phyloP scores from a whole-genome alignment of 2,113 vertebrate species.

The Tenrec ecaudatus region DNA sequence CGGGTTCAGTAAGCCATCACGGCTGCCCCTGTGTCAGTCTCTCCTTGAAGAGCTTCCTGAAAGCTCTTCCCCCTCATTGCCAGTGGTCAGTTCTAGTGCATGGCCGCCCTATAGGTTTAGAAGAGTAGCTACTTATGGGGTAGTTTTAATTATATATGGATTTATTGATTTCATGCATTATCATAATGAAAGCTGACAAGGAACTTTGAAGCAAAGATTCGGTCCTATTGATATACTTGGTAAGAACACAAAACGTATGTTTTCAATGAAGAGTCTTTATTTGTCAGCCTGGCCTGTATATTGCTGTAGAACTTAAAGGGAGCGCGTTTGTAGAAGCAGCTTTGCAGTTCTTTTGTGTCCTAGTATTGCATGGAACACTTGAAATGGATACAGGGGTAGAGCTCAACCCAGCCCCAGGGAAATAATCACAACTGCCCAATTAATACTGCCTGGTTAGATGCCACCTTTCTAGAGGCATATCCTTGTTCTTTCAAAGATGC shows the following conservation, averaged over 20 bases:
- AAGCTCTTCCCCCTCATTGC: no score
- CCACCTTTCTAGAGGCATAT: neutral
- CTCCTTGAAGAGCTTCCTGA: no score
- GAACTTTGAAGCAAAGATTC: neutral
- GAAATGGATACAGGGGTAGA: neutral
- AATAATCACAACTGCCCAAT: neutral
- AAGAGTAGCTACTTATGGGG: neutral
- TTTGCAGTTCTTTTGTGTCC: neutral
- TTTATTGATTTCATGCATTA: neutral
- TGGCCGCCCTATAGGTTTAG: neutral
- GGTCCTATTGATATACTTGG: neutral
- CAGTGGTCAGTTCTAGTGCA: neutral
- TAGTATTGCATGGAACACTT: neutral
- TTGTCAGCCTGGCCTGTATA: neutral
- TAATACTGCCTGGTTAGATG: neutral
- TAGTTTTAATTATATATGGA: constrained; percentile 30
- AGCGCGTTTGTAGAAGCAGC: neutral
- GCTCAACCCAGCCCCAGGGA: neutral
- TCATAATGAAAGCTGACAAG: neutral
- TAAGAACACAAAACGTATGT: neutral
- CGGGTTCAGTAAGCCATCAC: no score
- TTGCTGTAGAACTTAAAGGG: neutral
- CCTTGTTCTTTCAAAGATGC: neutral
- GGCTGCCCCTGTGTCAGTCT: no score
- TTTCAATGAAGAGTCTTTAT: neutral